A percentile compares a stretch with the other conserved stretches of the same genome.
Conservation (phyloP, 2,888 invertebrate genomes). For the Melinopterus prodromus region DNA sequence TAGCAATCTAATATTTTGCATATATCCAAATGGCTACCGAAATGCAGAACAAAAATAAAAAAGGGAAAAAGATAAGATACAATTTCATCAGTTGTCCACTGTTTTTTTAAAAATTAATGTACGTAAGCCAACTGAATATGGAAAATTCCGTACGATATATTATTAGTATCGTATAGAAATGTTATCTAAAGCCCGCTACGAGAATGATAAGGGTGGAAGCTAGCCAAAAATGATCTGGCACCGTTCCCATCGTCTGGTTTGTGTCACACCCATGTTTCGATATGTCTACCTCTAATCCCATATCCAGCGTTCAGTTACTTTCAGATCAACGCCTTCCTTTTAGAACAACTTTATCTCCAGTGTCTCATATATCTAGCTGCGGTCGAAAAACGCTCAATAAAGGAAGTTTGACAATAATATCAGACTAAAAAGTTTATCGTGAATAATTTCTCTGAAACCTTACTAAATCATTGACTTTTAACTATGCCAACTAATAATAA, state of each 20-base stretch:
- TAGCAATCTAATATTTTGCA: too few relatives aligned
- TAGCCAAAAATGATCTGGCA: background rate
- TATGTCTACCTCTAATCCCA: background rate
- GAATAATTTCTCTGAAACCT: too few relatives aligned
- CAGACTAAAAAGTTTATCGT: too few relatives aligned
- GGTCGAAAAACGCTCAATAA: background rate
- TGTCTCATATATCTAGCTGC: background rate
- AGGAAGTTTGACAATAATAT: background rate
- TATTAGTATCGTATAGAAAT: background rate
- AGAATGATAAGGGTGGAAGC: background rate
- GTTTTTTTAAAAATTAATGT: too few relatives aligned
- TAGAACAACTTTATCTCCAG: background rate
- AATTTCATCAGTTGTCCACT: too few relatives aligned
- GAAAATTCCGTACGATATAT: background rate
- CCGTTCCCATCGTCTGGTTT: background rate
- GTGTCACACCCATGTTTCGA: background rate
- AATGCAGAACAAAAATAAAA: too few relatives aligned
- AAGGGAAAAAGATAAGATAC: too few relatives aligned
- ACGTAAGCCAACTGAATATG: too few relatives aligned
- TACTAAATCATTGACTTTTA: too few relatives aligned
- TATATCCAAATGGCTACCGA: too few relatives aligned
- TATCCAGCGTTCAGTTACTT: background rate
- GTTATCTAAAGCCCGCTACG: background rate
- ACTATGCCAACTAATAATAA: background rate
- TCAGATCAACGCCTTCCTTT: background rate